Base-by-base conservation (phyloP, 2,797 vertebrate genomes). In the Neostethus bicornis region DNA sequence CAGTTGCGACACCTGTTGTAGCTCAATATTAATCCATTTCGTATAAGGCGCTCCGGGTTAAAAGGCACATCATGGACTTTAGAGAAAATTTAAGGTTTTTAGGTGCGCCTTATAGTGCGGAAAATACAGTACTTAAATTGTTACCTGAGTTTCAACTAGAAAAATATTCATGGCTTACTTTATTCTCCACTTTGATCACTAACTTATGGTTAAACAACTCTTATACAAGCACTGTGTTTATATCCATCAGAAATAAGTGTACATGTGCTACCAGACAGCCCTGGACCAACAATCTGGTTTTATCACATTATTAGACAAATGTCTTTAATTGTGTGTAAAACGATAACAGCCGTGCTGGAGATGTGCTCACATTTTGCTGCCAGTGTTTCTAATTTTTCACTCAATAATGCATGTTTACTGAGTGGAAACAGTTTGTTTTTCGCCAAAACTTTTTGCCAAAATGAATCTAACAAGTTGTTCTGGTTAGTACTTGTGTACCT, bases 281-380 rank as follows among this genome's bases (percentile, higher is more conserved):
- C 49, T 38, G 9, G 16, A 38, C 10, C 19, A 3, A 11, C n/a
- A 16, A n/a, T 7, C 13, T 24, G 13, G 19, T 31, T 26, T 31
- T 17, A 31, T 47, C 12, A 8, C 28, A 47, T 43, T 28, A 17
- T 32, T 20, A 43, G 9, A 43, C 29, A 54, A 3, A 7, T 19
- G 17, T 35, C 28, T 25, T 32, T 23, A 19, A 7, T 17, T 35
- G 41, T 55, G 29, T 52, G 25, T 29, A 28, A 53, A 53, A 31
- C n/a, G 8, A 21, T 45, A 41, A 19, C 29, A 54, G 52, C n/a
- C 55, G 28, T 42, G 51, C 32, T 41, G 24, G 35, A 28, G 17
- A 41, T 41, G 17, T 51, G 50, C 12, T 39, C 24, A 28, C 7
- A 41, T 43, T 54, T 54, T 54, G 39, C 10, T 23, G 19, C 28